Percentiles rank a stretch among this genome's conserved stretches.
These are phyloP conservation scores for Rhodeus uyekii DNA, from an alignment of 2,797 vertebrate species.

Conservation along the genomic window DNA sequence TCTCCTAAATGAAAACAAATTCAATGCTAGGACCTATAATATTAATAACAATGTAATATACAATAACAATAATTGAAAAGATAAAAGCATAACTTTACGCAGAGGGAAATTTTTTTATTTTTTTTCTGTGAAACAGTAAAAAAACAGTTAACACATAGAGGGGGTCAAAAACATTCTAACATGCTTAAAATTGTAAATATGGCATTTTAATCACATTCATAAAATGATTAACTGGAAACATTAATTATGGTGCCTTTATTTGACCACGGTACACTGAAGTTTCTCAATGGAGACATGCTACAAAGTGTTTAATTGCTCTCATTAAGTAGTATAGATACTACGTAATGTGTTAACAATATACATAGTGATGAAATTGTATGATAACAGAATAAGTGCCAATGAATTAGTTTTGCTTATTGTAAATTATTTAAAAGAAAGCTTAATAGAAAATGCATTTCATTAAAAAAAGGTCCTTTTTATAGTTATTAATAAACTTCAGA, in stretches of 20 bases:
- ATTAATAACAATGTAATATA: background rate
- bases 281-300: slow-evolving; percentile 10
- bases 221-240: slow-evolving; percentile 33
- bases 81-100: background rate
- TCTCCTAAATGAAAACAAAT: background rate
- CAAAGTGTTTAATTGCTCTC: background rate
- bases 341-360: background rate
- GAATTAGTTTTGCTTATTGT: background rate
- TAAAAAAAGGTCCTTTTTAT: background rate
- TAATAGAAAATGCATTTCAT: background rate
- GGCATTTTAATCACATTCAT: slow-evolving; percentile 50
- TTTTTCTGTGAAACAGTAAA: slow-evolving; percentile 9
- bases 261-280: background rate
- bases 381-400: background rate
- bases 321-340: background rate
- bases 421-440: background rate
- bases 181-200: slow-evolving; percentile 41
- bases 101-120: slow-evolving; percentile 3
- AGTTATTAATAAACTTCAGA: background rate
- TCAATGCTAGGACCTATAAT: background rate
- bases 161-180: slow-evolving; percentile 49
- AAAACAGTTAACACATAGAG: background rate
- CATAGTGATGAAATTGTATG: background rate
- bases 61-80: background rate
- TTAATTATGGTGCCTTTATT: background rate